Percentiles rank a stretch among this genome's conserved stretches.
Evolutionary conservation across 1,140 invertebrate genomes (phyloP).

Genomic region (Drosophila malerkotliana): DNA sequence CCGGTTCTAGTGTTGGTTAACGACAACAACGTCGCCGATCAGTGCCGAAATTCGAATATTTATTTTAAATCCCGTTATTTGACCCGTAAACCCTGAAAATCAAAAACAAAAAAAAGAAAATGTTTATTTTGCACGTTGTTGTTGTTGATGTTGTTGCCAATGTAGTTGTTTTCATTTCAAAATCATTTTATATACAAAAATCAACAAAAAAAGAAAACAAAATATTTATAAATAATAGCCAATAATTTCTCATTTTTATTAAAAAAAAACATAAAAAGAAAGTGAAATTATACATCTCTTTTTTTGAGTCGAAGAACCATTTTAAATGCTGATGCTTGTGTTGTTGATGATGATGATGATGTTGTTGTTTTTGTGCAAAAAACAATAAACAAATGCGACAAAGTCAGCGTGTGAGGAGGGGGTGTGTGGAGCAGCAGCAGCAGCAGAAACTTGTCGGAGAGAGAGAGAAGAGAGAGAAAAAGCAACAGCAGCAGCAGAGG

Average conservation of each 20-base stretch:
- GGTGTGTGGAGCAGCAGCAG: constrained; percentile 1
- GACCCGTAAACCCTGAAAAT: background rate
- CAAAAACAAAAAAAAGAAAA: constrained; percentile 2
- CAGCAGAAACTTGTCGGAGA: too few species aligned
- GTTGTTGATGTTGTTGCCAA: constrained; percentile 72
- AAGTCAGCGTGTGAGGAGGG: constrained; percentile 8
- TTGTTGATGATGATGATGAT: constrained; percentile 79
- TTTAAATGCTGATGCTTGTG: constrained; percentile 73
- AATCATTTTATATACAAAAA: constrained; percentile 9
- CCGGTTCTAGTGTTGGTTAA: background rate
- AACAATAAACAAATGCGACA: constrained; percentile 33
- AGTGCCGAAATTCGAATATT: constrained; percentile 3
- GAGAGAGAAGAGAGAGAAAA: constrained; percentile 30
- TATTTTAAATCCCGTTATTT: constrained; percentile 7
- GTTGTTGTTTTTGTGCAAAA: constrained; percentile 71
- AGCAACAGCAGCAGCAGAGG: constrained; percentile 10
- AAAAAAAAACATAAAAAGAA: constrained; percentile 11
- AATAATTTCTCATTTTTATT: constrained; percentile 13
- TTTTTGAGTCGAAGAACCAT: constrained; percentile 34
- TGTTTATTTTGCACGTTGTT: constrained; percentile 72
- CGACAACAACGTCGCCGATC: background rate
- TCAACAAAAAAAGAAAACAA: background rate
- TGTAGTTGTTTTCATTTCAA: constrained; percentile 37
- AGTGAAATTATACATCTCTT: constrained; percentile 19
- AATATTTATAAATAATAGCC: background rate